Percentiles rank a stretch among this genome's conserved stretches.
These are phyloP conservation scores for Cheilosia impressa DNA, from an alignment of 2,888 invertebrate species.

Conservation along the genomic window DNA sequence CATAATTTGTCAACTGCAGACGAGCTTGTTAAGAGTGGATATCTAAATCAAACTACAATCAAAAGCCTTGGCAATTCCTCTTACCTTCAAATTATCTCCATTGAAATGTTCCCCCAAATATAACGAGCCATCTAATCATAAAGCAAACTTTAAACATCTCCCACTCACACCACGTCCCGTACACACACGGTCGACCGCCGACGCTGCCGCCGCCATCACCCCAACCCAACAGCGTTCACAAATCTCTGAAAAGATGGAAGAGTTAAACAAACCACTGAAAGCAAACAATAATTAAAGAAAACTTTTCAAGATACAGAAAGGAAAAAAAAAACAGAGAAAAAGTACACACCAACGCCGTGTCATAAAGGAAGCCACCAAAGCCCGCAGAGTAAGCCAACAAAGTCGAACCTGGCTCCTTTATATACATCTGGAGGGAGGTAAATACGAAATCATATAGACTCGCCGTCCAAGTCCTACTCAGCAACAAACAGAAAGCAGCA, in stretches of 20 bases:
- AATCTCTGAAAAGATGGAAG: slow-evolving; percentile 61
- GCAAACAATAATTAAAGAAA: slow-evolving; percentile 74
- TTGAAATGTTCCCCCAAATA: too few relatives aligned
- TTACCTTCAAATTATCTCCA: not conserved
- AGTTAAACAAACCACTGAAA: slow-evolving; percentile 68
- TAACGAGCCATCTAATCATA: slow-evolving; percentile 40
- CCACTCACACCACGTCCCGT: not conserved
- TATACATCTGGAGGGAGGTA: slow-evolving; percentile 21
- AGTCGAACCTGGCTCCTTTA: slow-evolving; percentile 50
- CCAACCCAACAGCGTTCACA: slow-evolving; percentile 18
- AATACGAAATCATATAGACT: slow-evolving; percentile 59
- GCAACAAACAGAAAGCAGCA: slow-evolving; percentile 47
- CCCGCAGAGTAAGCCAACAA: slow-evolving; percentile 57
- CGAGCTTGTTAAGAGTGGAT: too few relatives aligned
- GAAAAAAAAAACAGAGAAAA: slow-evolving; percentile 11
- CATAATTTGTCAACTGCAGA: too few relatives aligned
- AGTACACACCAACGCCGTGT: slow-evolving; percentile 47
- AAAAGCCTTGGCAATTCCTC: not conserved
- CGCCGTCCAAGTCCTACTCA: slow-evolving; percentile 55
- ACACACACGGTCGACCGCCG: not conserved
- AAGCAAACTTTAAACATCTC: slow-evolving; percentile 31
- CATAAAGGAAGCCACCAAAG: slow-evolving; percentile 64
- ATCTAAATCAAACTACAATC: not conserved
- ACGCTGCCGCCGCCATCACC: not conserved
- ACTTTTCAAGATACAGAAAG: slow-evolving; percentile 39